These are phyloP conservation scores for Sciurus niger DNA, from an alignment of 2,113 vertebrate species.

Conservation along the genomic window DNA sequence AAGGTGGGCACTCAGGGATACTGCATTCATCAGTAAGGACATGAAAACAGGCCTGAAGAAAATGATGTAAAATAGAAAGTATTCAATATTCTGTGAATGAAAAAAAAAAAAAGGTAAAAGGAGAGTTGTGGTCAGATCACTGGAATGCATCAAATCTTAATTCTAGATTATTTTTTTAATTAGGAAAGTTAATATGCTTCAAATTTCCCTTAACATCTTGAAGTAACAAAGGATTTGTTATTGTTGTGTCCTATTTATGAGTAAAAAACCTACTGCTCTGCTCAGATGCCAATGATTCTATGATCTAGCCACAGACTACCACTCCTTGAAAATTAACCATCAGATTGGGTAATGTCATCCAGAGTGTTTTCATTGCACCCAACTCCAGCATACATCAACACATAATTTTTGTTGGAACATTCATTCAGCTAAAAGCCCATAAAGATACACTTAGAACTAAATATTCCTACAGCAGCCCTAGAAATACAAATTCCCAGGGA, in stretches of 20 bases:
- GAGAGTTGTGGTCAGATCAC: neutral
- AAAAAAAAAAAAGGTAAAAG: neutral
- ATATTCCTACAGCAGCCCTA: neutral
- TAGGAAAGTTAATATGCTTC: neutral
- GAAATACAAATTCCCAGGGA: neutral
- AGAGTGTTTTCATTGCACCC: neutral
- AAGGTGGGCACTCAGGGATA: neutral
- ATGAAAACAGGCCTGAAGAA: slow-evolving; percentile 8
- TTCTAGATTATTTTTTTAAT: slow-evolving; percentile 35
- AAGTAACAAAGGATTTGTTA: neutral
- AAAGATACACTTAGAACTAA: slow-evolving; percentile 47
- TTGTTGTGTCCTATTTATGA: neutral
- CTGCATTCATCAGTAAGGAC: neutral
- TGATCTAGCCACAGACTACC: neutral
- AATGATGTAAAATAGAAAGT: neutral
- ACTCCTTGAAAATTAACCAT: neutral
- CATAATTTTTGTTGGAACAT: neutral
- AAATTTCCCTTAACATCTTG: neutral
- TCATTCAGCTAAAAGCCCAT: neutral
- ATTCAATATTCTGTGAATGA: neutral
- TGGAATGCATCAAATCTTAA: neutral
- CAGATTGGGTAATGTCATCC: neutral
- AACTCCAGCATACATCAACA: neutral
- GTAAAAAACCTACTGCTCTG: neutral
- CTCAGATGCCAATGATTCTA: neutral